Base-by-base conservation (phyloP, 2,113 vertebrate genomes). In the Archilochus colubris region DNA sequence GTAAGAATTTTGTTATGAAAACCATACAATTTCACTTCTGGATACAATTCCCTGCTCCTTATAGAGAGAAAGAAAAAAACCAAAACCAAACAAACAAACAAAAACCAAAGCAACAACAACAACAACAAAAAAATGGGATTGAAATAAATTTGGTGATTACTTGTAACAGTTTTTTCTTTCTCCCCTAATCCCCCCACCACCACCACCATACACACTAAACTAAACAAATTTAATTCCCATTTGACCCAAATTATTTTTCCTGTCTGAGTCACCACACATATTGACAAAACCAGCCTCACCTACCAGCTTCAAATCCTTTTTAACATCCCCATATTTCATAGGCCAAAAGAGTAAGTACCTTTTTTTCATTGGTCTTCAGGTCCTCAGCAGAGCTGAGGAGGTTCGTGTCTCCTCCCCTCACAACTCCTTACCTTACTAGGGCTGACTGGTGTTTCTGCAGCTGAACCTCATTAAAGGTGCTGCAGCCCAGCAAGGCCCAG, bases 371-470 rank as follows among this genome's bases (percentile, higher is more conserved):
- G 0, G 6, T 6, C 5, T 48, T 48, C 4, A 11, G 13, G 20
- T n/a, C n/a, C n/a, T n/a, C 3, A 46, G 4, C 36, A 66, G 46
- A 1, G 12, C 0, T 2, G 3, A 0, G 18, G 1, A 2, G 1
- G 0, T 53, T 2, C 16, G 33, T 6, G 44, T 11, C 33, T 64
- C 8, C n/a, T 33, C 30, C 28, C 50, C 48, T 25, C 7, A 2
- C 33, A 24, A 22, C 4, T 44, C 11, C 46, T 48, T 15, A 10
- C 38, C 72, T 68, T 2, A 0, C 68, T 69, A 69, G 76, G 24
- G 12, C 1, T 83, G 68, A 28, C 44, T 33, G 15, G 44, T 28
- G 25, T 19, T 68, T 93, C n/a, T 53, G 24, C 70, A 92, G 62
- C 27, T 90, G 82, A 86, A 55, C 10, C 31, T 25, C 4, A 15